Evolutionary conservation across 2,797 vertebrate species (phyloP), one percentile per base, ranked within the genome.

Genomic region (Urophycis tenuis): DNA sequence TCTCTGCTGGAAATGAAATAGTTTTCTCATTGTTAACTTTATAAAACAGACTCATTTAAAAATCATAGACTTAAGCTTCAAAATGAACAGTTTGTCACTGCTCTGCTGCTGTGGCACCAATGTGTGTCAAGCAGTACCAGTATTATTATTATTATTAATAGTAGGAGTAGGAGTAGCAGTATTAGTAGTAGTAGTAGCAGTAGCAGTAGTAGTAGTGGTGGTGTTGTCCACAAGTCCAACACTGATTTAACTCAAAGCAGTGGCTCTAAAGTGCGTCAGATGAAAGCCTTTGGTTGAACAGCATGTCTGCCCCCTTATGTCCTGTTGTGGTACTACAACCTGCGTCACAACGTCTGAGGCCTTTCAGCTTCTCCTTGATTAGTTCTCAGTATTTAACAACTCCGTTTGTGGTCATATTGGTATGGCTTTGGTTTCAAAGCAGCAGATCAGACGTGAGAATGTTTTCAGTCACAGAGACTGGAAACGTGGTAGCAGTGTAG

Each of bases 1-100:
- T 67, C 41, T 41, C 83, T 72, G 77, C 78, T 87, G 71, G 80
- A 75, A 70, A 76, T 79, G 79, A 74, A 79, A 77, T 33, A 35
- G 74, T 75, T 31, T 71, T 78, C 17, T 80, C 45, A 69, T 74
- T 72, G 71, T 9, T 60, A 60, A n/a, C 53, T 60, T 60, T 60
- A 41, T 12, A 45, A 41, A 36, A 39, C 32, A 11, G 25, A 75
- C 64, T 76, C 74, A 71, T 25, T 25, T 73, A 53, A 15, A 74
- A 75, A 45, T 78, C 74, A 79, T 79, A 19, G 49, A 88, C 78
- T 41, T 79, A 88, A 88, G 87, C 84, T 86, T 80, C 77, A 77
- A 85, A 89, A 87, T 81, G 84, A 85, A 87, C 79, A 79, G 77
- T 87, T 86, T 29, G 78, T 87, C 81, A 81, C 81, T 30, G 77